phyloP scores from a whole-genome alignment of 2,113 vertebrate species.

The Cheirogaleus medius region DNA sequence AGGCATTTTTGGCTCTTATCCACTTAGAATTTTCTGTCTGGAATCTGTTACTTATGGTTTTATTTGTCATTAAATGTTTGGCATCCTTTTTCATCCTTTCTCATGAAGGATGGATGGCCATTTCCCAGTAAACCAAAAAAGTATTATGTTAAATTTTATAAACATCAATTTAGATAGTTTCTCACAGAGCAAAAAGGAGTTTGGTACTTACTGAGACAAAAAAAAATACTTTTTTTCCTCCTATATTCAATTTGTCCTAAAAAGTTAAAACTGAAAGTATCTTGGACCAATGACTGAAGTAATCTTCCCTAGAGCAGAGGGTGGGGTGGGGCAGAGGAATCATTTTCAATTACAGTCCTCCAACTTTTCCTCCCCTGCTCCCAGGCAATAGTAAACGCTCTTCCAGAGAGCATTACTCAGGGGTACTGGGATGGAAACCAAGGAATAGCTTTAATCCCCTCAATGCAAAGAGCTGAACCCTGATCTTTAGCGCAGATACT shows the following conservation, averaged over 20 bases:
- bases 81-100: slow-evolving; percentile 40
- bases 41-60: slow-evolving; percentile 57
- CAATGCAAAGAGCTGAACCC: not conserved
- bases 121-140: slow-evolving; percentile 45
- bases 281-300: not conserved
- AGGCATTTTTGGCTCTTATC: slow-evolving; percentile 15
- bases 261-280: slow-evolving; percentile 38
- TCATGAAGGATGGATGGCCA: not conserved
- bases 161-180: slow-evolving; percentile 22
- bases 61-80: slow-evolving; percentile 68
- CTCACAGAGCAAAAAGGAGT: not conserved
- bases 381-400: not conserved
- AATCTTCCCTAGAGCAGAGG: not conserved
- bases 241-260: not conserved
- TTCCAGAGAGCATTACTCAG: not conserved
- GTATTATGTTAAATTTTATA: slow-evolving; percentile 1
- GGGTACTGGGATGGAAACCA: not conserved
- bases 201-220: not conserved
- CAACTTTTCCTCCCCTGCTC: not conserved
- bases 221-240: not conserved
- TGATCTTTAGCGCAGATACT: not conserved
- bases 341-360: not conserved
- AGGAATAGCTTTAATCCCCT: not conserved
- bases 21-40: slow-evolving; percentile 50
- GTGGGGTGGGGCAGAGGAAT: not conserved